These are phyloP conservation scores for Nephila pilipes DNA, from an alignment of 1,140 invertebrate species.

Conservation along the genomic window DNA sequence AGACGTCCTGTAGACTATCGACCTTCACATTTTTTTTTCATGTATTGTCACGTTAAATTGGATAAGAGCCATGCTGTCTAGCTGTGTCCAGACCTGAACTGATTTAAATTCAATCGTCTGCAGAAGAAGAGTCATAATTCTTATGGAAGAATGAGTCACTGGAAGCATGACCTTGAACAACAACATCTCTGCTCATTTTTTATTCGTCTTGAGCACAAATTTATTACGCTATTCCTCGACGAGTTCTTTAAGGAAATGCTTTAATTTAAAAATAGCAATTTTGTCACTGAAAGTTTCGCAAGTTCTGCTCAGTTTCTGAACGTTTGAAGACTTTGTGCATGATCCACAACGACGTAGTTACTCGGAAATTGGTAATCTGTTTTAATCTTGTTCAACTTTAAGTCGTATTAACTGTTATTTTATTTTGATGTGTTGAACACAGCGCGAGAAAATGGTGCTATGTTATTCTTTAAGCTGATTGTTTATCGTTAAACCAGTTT, in stretches of 20 bases:
- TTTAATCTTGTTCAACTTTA: too few species aligned
- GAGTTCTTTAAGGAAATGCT: not conserved
- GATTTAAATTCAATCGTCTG: not conserved
- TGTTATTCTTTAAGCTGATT: too few species aligned
- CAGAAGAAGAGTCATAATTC: not conserved
- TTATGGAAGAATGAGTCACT: not conserved
- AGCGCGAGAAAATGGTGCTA: too few species aligned
- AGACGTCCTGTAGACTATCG: too few species aligned
- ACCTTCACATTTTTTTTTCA: not conserved
- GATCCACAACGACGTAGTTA: too few species aligned
- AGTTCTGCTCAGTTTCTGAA: not conserved
- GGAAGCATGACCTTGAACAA: not conserved
- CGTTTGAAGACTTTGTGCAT: too few species aligned
- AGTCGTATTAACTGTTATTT: too few species aligned
- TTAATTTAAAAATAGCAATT: not conserved
- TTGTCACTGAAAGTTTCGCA: too few species aligned
- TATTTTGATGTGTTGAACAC: too few species aligned
- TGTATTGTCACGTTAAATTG: not conserved
- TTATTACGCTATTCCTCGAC: not conserved
- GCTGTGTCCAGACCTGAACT: not conserved
- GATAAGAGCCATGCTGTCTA: slow-evolving; percentile 16
- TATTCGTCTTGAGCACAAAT: not conserved
- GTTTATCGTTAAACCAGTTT: too few species aligned
- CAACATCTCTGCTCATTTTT: not conserved
- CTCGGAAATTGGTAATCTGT: too few species aligned